These are phyloP conservation scores for Cynodonichthys magdalenae DNA, from an alignment of 2,797 vertebrate species.

Conservation along the genomic window DNA sequence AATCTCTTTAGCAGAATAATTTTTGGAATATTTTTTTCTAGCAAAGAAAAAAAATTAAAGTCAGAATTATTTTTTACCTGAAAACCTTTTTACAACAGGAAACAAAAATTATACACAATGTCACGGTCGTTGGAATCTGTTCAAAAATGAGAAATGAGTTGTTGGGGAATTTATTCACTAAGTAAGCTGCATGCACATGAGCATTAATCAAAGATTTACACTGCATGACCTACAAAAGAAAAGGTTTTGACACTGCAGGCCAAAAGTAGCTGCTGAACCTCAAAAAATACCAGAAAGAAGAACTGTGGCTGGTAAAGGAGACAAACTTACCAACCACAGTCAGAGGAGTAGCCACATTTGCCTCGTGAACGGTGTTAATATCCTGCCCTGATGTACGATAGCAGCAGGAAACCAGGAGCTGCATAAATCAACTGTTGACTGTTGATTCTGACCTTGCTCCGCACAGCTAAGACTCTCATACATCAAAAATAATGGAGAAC, in stretches of 20 bases:
- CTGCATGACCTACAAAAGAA: background rate
- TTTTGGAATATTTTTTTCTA: background rate
- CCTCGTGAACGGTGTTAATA: constrained; percentile 47
- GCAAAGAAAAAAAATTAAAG: too few relatives aligned
- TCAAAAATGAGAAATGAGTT: constrained; percentile 10
- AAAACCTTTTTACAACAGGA: background rate
- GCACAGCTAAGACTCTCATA: constrained; percentile 56
- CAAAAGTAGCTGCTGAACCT: background rate
- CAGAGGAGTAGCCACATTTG: constrained; percentile 23
- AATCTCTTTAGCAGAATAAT: background rate
- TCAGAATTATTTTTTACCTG: background rate
- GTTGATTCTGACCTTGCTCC: constrained; percentile 70
- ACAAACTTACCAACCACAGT: constrained; percentile 41
- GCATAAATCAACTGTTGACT: constrained; percentile 67
- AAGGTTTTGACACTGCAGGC: background rate
- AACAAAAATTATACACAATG: background rate
- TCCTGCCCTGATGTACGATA: constrained; percentile 63
- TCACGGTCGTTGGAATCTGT: background rate
- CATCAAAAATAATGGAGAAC: constrained; percentile 75
- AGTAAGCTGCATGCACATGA: background rate
- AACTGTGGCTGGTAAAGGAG: constrained; percentile 19
- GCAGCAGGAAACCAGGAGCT: constrained; percentile 55
- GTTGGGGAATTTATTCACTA: constrained; percentile 7
- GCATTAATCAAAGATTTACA: background rate
- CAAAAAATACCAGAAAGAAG: background rate